phyloP scores from a whole-genome alignment of 1,140 invertebrate species.

The Parapsyche elsis region DNA sequence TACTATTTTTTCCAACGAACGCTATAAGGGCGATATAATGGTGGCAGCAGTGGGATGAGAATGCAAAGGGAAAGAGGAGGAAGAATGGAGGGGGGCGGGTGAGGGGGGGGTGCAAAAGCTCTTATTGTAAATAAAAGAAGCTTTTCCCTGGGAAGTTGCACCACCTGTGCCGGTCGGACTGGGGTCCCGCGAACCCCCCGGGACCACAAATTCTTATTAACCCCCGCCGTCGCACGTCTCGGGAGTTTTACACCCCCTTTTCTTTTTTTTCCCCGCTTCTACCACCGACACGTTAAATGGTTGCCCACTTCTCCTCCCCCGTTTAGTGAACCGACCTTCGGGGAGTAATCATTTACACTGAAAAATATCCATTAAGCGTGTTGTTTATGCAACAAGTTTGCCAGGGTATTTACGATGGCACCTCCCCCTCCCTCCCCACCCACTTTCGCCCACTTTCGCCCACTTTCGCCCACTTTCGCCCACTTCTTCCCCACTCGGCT shows the following conservation, averaged over 20 bases:
- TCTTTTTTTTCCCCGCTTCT: not conserved
- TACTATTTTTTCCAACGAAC: too few species aligned
- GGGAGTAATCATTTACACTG: slow-evolving; percentile 53
- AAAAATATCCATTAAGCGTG: slow-evolving; percentile 53
- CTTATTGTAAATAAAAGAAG: slow-evolving; percentile 52
- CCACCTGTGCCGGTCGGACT: slow-evolving; percentile 48
- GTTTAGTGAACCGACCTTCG: slow-evolving; percentile 32
- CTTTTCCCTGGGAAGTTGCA: slow-evolving; percentile 49
- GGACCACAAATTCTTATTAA: slow-evolving; percentile 56
- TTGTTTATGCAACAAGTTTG: slow-evolving; percentile 56
- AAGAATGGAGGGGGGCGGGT: not conserved
- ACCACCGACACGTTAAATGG: slow-evolving; percentile 34
- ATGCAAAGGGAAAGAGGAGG: too few species aligned
- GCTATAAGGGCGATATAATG: too few species aligned
- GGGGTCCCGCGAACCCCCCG: slow-evolving; percentile 30
- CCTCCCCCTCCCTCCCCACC: not conserved
- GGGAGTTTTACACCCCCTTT: not conserved
- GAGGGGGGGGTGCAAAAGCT: slow-evolving; percentile 27
- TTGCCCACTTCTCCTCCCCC: not conserved
- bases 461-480: not conserved
- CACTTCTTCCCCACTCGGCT: not conserved
- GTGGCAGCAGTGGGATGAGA: too few species aligned
- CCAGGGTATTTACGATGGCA: slow-evolving; percentile 45
- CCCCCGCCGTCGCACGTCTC: slow-evolving; percentile 29
- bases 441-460: not conserved